Evolutionary conservation across 1,140 invertebrate genomes (phyloP), one percentile per base, ranked within the genome.

Genomic region (Ceratina australensis): DNA sequence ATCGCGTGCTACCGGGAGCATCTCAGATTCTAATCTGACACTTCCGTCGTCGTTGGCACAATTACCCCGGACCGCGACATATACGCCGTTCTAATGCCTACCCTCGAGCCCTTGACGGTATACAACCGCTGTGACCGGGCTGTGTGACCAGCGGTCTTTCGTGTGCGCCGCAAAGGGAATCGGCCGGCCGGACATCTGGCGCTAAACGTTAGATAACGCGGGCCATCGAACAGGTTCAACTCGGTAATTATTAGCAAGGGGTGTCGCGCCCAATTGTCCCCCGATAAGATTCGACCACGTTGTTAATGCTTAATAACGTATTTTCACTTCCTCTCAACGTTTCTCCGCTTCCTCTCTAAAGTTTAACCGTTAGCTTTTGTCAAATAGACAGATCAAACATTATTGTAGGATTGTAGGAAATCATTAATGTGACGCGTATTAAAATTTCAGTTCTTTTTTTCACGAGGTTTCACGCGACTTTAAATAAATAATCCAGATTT

Each of bases 11-110:
- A 79, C 81, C 80, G 81, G 83, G 87, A 89, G 83, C 87, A 89
- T 89, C 88, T 91, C 90, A 90, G 90, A 91, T 91, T 89, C 86
- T 86, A 89, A 91, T 91, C 90, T 88, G 87, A 90, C 89, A 89
- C 87, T 89, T 89, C 88, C 84, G 82, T 82, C 84, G 84, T 86
- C 78, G 74, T 85, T 81, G 82, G 79, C 86, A 87, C 88, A 89
- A 89, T 89, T 89, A 89, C 87, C 81, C 63, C 56, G 64, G 63
- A 66, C 80, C 61, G 79, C 78, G 67, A 80, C 72, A 71, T 82
- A 74, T 79, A 65, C 78, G 72, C 67, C 67, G 74, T 84, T 84
- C 84, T 87, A 85, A 87, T 84, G 79, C 56, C 54, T 73, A 69
- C 73, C 71, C 84, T 69, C 52, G 73, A 63, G 49, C 67, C 52